These are phyloP conservation scores for Lampris incognitus DNA, from an alignment of 2,113 vertebrate species.

Conservation along the genomic window DNA sequence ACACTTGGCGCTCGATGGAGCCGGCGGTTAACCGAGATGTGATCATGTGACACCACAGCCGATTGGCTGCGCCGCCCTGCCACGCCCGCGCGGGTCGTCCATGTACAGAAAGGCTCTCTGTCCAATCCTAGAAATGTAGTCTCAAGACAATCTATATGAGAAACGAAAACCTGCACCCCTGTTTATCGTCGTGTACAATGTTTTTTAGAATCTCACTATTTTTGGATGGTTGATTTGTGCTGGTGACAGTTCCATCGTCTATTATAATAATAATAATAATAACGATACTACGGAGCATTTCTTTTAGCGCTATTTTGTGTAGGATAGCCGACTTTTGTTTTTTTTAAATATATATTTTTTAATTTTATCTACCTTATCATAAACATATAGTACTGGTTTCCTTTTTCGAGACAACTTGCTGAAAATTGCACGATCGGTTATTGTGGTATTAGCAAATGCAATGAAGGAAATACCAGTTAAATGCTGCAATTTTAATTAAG, in stretches of 20 bases:
- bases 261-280: conserved; percentile 82
- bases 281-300: conserved; percentile 79
- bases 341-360: conserved; percentile 62
- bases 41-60: conserved; percentile 67
- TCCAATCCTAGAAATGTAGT: conserved; percentile 73
- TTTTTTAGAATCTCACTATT: conserved; percentile 88
- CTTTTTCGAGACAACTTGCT: conserved; percentile 86
- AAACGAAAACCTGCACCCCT: conserved; percentile 76
- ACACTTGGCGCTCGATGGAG: conserved; percentile 24
- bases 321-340: conserved; percentile 84
- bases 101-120: conserved; percentile 69
- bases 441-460: conserved; percentile 85
- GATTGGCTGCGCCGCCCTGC: conserved; percentile 51
- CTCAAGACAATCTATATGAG: conserved; percentile 79
- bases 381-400: conserved; percentile 85
- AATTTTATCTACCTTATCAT: conserved; percentile 86
- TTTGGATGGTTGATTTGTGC: conserved; percentile 91
- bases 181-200: conserved; percentile 88
- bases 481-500: conserved; percentile 95
- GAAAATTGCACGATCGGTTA: conserved; percentile 88
- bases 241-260: conserved; percentile 94
- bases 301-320: conserved; percentile 84
- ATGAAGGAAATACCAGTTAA: conserved; percentile 87
- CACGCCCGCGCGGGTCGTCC: conserved; percentile 24
- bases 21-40: conserved; percentile 61